These are phyloP conservation scores for Drosophila subsilvestris DNA, from an alignment of 2,888 invertebrate species.

Conservation along the genomic window DNA sequence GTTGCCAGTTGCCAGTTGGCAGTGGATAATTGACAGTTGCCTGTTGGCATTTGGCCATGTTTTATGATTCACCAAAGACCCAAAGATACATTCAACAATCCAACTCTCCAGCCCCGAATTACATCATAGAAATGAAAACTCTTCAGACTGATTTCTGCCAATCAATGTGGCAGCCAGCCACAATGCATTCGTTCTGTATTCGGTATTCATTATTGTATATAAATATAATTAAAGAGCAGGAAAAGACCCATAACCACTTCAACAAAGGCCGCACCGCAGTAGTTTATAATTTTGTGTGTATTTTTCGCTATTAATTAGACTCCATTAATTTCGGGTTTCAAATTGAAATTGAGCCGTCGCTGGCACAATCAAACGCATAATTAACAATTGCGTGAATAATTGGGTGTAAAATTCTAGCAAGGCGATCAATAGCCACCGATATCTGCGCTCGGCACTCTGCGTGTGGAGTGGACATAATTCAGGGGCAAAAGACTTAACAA, in stretches of 20 bases:
- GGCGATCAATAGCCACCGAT: slow-evolving; percentile 47
- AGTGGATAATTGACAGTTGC: slow-evolving; percentile 34
- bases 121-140: slow-evolving; percentile 40
- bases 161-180: slow-evolving; percentile 26
- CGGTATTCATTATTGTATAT: slow-evolving; percentile 2
- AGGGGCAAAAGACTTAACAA: slow-evolving; percentile 55
- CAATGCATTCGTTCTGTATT: slow-evolving; percentile 28
- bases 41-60: slow-evolving; percentile 21
- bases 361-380: slow-evolving; percentile 48
- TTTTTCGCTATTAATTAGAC: slow-evolving; percentile 65
- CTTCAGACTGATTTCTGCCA: slow-evolving; percentile 45
- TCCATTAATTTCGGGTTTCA: slow-evolving; percentile 69
- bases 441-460: neutral
- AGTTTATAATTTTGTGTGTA: slow-evolving; percentile 12
- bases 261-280: slow-evolving; percentile 45
- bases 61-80: slow-evolving; percentile 6
- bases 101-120: slow-evolving; percentile 25
- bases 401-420: slow-evolving; percentile 65
- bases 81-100: slow-evolving; percentile 10
- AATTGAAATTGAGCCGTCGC: slow-evolving; percentile 57
- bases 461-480: slow-evolving; percentile 48
- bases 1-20: slow-evolving; percentile 19
- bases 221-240: slow-evolving; percentile 45
- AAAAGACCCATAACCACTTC: slow-evolving; percentile 37
- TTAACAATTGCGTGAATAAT: slow-evolving; percentile 49